Evolutionary conservation across 2,797 vertebrate genomes (phyloP), one percentile per base, ranked within the genome.

Genomic region (Nannoperca australis): DNA sequence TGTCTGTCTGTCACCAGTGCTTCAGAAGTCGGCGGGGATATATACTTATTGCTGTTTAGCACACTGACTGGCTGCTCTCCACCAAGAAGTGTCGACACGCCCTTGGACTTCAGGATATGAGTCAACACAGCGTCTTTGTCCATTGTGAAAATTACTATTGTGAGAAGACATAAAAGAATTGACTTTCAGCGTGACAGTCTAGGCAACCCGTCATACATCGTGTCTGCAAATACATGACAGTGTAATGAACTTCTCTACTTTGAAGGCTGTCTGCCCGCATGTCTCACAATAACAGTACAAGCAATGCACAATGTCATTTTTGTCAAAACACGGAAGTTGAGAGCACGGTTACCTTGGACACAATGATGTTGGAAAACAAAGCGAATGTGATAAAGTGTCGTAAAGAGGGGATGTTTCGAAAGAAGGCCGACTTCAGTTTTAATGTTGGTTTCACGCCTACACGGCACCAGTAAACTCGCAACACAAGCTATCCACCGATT

Each of bases 21-120:
- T 8, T 68, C 42, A 10, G 50, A 32, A 3, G 82, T 73, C 40
- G 86, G 63, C 0, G 83, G 84, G 0, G 90, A 64, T 9, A 92
- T 74, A 70, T 93, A 94, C 34, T 73, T 83, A 14, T 70, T 79
- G 59, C 59, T 87, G n/a, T 50, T 84, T 6, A 95, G 67, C 50
- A 95, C 86, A 32, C 81, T 84, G 50, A 32, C 50, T 14, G 89
- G 78, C 42, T 30, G 53, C 54, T 94, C 88, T 45, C 94, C 93
- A 17, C 92, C 89, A 24, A 95, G 82, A 30, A 92, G 62, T 1
- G 90, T 91, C 0, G 77, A 66, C n/a, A 9, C 30, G 34, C 59
- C 81, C 10, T 78, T 64, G 13, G 86, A 56, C 54, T 54, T 80
- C 83, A 88, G 49, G 49, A 87, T 54, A 2, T 69, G 55, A 62